Evolutionary conservation across 2,113 vertebrate species (phyloP), one percentile per base, ranked within the genome.

Genomic region (Bubo scandiacus): DNA sequence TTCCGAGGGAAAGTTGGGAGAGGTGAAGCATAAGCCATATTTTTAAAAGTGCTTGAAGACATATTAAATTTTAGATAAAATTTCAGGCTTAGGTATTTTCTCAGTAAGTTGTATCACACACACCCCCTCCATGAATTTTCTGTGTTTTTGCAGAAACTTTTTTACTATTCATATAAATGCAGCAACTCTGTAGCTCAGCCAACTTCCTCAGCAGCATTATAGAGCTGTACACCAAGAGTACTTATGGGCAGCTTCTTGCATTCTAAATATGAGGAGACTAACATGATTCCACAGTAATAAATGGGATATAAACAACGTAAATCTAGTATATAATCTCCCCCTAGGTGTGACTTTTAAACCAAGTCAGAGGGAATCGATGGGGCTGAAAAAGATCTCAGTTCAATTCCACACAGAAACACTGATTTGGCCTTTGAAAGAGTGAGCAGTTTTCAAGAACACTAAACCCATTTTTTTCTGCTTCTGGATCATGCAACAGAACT

Each of bases 121-220:
- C 21, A 32, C 1, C 0, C 6, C 6, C 17, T n/a, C 20, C 20
- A 47, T 5, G 4, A 73, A 45, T 58, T 62, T 70, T 27, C 36
- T 58, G 13, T 8, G 0, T 3, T 89, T 95, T 79, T 88, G 10
- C 65, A 88, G 70, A 67, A 92, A 63, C 6, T 67, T 78, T 17
- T 72, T 78, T 66, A 54, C 36, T 40, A 40, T 42, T 57, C 42
- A 54, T 11, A 54, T 52, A 61, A 70, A 65, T 30, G 8, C 3
- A 2, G 9, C 21, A 81, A 27, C 23, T 87, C 12, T 40, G 15
- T 58, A 45, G 15, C 42, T 81, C 71, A 94, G 29, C 13, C 40
- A 91, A 8, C 23, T 75, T 86, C 43, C 42, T 61, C 45, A 51
- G 29, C 27, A 73, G 38, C 21, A 11, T 84, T 74, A 51, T 5